phyloP scores from a whole-genome alignment of 2,888 invertebrate genomes.

The Erannis defoliaria region DNA sequence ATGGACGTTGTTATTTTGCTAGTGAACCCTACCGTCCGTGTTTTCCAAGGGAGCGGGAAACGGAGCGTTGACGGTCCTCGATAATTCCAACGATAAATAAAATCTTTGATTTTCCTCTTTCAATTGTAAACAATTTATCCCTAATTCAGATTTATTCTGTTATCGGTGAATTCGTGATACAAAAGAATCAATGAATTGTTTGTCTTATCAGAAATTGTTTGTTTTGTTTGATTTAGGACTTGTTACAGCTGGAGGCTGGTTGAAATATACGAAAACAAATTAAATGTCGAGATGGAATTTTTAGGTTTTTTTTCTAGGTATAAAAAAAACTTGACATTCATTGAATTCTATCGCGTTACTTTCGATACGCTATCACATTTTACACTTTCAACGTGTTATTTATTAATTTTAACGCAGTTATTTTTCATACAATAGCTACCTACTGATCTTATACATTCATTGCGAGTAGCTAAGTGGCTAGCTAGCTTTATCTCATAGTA shows the following conservation, averaged over 20 bases:
- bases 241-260: neutral
- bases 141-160: conserved; percentile 32
- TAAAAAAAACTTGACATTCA: neutral
- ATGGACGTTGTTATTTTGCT: conserved; percentile 80
- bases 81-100: conserved; percentile 43
- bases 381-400: no score
- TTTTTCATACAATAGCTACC: no score
- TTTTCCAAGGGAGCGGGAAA: conserved; percentile 58
- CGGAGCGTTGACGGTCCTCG: conserved; percentile 49
- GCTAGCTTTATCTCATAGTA: no score
- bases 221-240: conserved; percentile 23
- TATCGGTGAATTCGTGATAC: conserved; percentile 23
- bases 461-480: no score
- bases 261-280: neutral
- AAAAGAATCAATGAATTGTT: conserved; percentile 23
- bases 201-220: conserved; percentile 21
- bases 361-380: no score
- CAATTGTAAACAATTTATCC: conserved; percentile 37
- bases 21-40: conserved; percentile 67
- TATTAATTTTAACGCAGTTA: no score
- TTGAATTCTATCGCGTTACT: no score
- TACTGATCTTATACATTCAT: no score
- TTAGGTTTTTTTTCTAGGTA: neutral
- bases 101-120: conserved; percentile 39
- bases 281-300: neutral